Base-by-base conservation (phyloP, 2,888 invertebrate genomes). In the Ditylenchus weischeri region DNA sequence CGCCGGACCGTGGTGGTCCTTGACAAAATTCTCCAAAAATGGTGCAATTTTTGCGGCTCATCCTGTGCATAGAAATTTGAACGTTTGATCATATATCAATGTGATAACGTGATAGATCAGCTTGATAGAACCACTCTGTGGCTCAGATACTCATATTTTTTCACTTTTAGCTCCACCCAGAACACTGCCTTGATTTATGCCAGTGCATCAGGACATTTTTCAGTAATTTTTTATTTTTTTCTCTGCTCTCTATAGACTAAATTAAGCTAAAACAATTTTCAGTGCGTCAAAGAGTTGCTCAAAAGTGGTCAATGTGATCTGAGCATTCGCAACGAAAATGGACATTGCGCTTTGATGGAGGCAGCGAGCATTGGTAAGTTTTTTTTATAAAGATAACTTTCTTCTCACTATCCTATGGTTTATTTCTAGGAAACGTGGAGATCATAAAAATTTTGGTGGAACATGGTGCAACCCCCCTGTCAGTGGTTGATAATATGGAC, bases 261-360 rank as follows among this genome's bases (percentile, higher is more conserved):
- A 35, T 66, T 43, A n/a, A 36, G 19, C n/a, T 38, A 10, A 19
- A 21, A 19, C 10, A 18, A 50, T 48, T 69, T 74, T 43, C 47
- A 77, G 75, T 76, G 76, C 35, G 78, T 79, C 54, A 88, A 89
- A 83, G 90, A 90, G 75, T 87, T 96, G 76, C 87, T 96, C 65
- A 90, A 91, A 81, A 89, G 90, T 84, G 91, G 91, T 73, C 93
- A 93, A 18, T 69, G 73, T 80, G 91, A 93, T 84, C 92, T 96
- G 51, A 94, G 95, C 86, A 93, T 93, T 86, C 94, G 96, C 86
- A 98, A 98, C 86, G 95, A 95, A 86, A 96, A 95, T 85, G 96
- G 96, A 6, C 98, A 98, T 87, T 96, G 95, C 69, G 95, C 96
- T 58, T 81, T 86, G 69, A 86, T 86, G 86, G 86, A 86, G 75